Evolutionary conservation across 2,113 vertebrate genomes (phyloP).

Genomic region (Monopterus albus): DNA sequence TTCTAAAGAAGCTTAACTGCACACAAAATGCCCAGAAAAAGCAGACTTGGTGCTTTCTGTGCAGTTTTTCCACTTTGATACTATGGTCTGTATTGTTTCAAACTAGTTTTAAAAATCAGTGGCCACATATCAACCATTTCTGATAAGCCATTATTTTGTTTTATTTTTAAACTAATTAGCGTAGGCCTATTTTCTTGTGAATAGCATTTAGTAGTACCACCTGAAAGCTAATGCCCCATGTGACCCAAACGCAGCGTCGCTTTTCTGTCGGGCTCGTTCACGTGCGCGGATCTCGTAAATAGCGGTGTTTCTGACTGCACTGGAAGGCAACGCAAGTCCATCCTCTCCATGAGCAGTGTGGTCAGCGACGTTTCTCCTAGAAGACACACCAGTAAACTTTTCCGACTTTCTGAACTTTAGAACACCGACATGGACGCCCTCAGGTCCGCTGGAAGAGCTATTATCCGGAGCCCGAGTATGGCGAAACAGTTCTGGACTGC

Average conservation of each 20-base stretch:
- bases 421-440: conserved; percentile 84
- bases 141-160: no score
- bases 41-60: no score
- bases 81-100: no score
- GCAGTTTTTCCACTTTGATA: no score
- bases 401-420: background rate
- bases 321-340: conserved; percentile 59
- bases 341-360: conserved; percentile 53
- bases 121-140: no score
- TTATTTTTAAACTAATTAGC: no score
- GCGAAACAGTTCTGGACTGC: conserved; percentile 86
- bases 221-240: no score
- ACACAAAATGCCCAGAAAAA: background rate
- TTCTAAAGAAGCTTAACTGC: background rate
- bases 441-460: conserved; percentile 87
- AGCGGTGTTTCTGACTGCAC: conserved; percentile 27
- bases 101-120: no score
- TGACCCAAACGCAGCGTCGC: background rate
- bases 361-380: conserved; percentile 31
- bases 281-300: conserved; percentile 21
- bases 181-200: no score
- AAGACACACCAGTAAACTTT: conserved; percentile 11
- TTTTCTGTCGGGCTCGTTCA: conserved; percentile 1
- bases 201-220: no score
- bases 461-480: conserved; percentile 87